Evolutionary conservation across 2,888 invertebrate genomes (phyloP).

Genomic region (Rhingia rostrata): DNA sequence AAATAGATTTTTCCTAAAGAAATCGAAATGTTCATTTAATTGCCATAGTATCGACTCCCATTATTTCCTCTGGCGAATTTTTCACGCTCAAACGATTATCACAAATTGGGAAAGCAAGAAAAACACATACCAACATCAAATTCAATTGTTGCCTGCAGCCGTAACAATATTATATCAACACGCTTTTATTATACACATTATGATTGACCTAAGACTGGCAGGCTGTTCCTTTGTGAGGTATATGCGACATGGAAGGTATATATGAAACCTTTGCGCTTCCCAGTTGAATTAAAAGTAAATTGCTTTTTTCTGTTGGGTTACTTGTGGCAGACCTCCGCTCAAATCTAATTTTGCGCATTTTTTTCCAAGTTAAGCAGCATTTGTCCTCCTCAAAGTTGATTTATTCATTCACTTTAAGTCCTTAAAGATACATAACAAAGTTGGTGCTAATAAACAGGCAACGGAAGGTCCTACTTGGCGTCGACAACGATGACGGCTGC

Average conservation of each 20-base stretch:
- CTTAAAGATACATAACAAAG: slow-evolving; percentile 58
- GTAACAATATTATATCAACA: slow-evolving; percentile 69
- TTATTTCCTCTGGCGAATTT: slow-evolving; percentile 48
- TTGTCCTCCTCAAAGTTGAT: slow-evolving; percentile 34
- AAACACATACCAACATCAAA: slow-evolving; percentile 54
- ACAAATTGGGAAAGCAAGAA: slow-evolving; percentile 59
- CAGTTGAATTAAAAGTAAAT: slow-evolving; percentile 71
- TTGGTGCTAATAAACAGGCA: slow-evolving; percentile 59
- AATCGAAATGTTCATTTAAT: slow-evolving; percentile 59
- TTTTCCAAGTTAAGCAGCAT: slow-evolving; percentile 14
- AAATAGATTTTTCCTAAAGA: slow-evolving; percentile 8
- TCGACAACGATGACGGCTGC: slow-evolving; percentile 14
- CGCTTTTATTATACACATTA: slow-evolving; percentile 50
- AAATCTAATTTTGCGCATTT: slow-evolving; percentile 19
- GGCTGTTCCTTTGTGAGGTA: neutral
- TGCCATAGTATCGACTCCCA: slow-evolving; percentile 39
- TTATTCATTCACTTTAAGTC: slow-evolving; percentile 71
- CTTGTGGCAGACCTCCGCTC: slow-evolving; percentile 12
- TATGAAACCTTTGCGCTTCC: slow-evolving; percentile 51
- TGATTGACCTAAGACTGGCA: slow-evolving; percentile 52
- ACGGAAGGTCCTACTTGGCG: slow-evolving; percentile 1
- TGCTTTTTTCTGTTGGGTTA: slow-evolving; percentile 60
- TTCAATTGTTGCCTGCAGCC: slow-evolving; percentile 73
- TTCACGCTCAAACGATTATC: slow-evolving; percentile 57
- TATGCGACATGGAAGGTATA: neutral